phyloP scores from a whole-genome alignment of 1,140 invertebrate genomes.

The Archivesica marissinica region DNA sequence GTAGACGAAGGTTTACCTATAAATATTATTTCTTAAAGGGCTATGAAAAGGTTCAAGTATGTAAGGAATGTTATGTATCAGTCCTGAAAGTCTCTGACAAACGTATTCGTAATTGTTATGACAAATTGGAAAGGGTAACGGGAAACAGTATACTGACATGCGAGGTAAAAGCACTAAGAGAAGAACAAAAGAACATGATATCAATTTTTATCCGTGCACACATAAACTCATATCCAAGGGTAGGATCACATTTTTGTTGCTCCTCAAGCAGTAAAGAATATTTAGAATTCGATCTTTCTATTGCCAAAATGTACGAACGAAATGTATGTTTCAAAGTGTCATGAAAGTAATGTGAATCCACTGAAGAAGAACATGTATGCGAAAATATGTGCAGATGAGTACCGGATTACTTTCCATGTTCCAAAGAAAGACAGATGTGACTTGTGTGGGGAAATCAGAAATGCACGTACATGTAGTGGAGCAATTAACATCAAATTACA shows the following conservation, averaged over 20 bases:
- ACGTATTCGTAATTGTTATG: not conserved
- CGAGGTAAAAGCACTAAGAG: not conserved
- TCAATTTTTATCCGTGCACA: not conserved
- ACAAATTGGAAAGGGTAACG: not conserved
- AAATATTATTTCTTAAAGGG: not conserved
- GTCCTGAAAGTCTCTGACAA: not conserved
- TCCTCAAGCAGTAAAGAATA: not conserved
- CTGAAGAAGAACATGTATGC: constrained; percentile 54
- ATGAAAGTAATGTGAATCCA: constrained; percentile 1
- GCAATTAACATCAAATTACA: no score
- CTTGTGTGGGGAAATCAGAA: constrained; percentile 20
- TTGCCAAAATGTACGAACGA: constrained; percentile 24
- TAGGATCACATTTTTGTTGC: not conserved
- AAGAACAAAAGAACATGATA: not conserved
- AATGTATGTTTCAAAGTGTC: constrained; percentile 24
- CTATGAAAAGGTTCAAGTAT: not conserved
- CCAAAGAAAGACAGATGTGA: constrained; percentile 65
- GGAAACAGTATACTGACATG: not conserved
- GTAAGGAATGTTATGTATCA: constrained; percentile 20
- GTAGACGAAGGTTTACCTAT: not conserved
- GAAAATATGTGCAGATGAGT: constrained; percentile 55
- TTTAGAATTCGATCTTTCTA: not conserved
- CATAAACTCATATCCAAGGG: constrained; percentile 13
- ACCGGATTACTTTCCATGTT: constrained; percentile 59
- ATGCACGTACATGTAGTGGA: no score